Percentiles rank a stretch among this genome's conserved stretches.
Evolutionary conservation across 2,797 vertebrate genomes (phyloP).

Genomic region (Trichosurus vulpecula): DNA sequence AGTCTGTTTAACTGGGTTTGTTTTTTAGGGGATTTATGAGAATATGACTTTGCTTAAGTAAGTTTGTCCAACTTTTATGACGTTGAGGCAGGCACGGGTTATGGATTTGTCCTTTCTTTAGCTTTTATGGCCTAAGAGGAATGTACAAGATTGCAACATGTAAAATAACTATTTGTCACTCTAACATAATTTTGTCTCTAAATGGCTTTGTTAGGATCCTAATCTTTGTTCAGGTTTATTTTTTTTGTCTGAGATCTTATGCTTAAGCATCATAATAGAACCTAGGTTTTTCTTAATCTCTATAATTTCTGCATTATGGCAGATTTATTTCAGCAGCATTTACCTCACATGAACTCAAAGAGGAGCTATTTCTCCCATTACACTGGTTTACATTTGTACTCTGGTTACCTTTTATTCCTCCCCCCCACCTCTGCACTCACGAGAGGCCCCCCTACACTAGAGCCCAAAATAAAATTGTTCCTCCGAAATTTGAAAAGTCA

Average conservation of each 20-base stretch:
- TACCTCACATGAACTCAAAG: neutral
- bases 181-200: neutral
- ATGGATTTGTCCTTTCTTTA: neutral
- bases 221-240: too few relatives aligned
- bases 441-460: too few relatives aligned
- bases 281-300: too few relatives aligned
- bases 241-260: too few relatives aligned
- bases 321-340: neutral
- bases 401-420: neutral
- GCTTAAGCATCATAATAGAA: too few relatives aligned
- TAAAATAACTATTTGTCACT: neutral
- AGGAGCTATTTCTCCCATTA: neutral
- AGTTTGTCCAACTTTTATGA: neutral
- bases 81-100: neutral
- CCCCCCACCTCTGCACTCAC: too few relatives aligned
- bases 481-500: neutral
- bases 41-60: neutral
- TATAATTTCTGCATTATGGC: neutral
- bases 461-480: too few relatives aligned
- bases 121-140: neutral
- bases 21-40: neutral
- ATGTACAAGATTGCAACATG: neutral
- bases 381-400: neutral
- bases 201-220: neutral
- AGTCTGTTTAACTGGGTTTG: neutral